A percentile compares a stretch with the other conserved stretches of the same genome.
These are phyloP conservation scores for Pedetes capensis DNA, from an alignment of 2,113 vertebrate genomes.

Conservation along the genomic window DNA sequence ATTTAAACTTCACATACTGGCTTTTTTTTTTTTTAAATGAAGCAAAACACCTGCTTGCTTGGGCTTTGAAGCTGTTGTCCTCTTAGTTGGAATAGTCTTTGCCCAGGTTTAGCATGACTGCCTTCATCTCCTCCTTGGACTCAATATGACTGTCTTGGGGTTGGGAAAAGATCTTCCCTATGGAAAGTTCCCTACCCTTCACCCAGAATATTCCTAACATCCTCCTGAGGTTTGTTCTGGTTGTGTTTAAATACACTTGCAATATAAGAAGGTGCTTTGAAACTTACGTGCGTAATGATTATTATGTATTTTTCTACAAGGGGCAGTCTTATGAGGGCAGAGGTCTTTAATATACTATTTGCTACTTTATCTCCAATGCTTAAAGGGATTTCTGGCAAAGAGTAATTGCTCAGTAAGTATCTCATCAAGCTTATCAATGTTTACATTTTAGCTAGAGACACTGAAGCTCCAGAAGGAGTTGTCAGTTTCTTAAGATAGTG, in stretches of 20 bases:
- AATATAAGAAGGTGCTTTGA: neutral
- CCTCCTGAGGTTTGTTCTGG: neutral
- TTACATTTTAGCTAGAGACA: neutral
- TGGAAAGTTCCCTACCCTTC: rapidly evolving
- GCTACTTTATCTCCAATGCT: neutral
- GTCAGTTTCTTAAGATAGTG: neutral
- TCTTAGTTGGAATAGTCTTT: neutral
- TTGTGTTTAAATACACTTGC: neutral
- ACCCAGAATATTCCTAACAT: rapidly evolving
- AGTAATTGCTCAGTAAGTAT: neutral
- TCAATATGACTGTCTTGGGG: neutral
- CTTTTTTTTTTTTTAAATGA: neutral
- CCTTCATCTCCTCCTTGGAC: neutral
- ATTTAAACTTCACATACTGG: neutral
- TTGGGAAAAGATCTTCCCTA: rapidly evolving
- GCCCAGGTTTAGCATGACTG: neutral
- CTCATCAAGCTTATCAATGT: neutral
- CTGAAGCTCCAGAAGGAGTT: neutral
- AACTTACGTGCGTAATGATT: neutral
- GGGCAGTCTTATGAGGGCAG: neutral
- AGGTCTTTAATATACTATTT: neutral
- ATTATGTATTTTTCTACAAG: neutral
- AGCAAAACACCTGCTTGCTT: neutral
- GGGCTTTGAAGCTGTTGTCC: neutral
- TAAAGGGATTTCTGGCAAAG: neutral